Conservation (phyloP, 2,888 invertebrate species). For the Zygaena filipendulae region DNA sequence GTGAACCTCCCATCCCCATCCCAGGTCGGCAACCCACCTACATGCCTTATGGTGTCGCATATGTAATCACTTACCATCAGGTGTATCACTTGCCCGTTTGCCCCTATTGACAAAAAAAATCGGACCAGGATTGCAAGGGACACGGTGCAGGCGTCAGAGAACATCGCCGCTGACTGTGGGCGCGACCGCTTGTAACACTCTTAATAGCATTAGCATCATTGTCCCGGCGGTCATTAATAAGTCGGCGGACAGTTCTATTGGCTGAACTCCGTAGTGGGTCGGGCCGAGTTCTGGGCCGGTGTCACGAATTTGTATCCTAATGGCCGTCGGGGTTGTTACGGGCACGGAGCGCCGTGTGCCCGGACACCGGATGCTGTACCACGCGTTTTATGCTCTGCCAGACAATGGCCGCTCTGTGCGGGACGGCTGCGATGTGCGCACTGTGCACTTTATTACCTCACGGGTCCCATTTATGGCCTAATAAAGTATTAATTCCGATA, state of each 20-base stretch:
- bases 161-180: slow-evolving; percentile 34
- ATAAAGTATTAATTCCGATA: too few species aligned
- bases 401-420: slow-evolving; percentile 18
- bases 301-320: slow-evolving; percentile 52
- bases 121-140: too few species aligned
- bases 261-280: slow-evolving; percentile 44
- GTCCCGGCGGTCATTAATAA: slow-evolving; percentile 59
- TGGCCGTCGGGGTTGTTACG: slow-evolving; percentile 20
- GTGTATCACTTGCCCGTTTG: too few species aligned
- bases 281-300: slow-evolving; percentile 33
- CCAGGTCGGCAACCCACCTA: too few species aligned
- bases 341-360: slow-evolving; percentile 21
- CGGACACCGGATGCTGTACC: slow-evolving; percentile 20
- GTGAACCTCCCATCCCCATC: too few species aligned
- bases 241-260: slow-evolving; percentile 55
- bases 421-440: neutral
- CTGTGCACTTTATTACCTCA: too few species aligned
- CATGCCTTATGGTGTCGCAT: too few species aligned
- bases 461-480: too few species aligned
- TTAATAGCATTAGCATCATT: slow-evolving; percentile 62
- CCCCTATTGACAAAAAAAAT: too few species aligned
- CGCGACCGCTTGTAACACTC: too few species aligned
- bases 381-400: slow-evolving; percentile 5
- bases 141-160: too few species aligned
- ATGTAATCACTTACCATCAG: too few species aligned